phyloP scores from a whole-genome alignment of 2,888 invertebrate genomes.

The Sylvicola cinctus region DNA sequence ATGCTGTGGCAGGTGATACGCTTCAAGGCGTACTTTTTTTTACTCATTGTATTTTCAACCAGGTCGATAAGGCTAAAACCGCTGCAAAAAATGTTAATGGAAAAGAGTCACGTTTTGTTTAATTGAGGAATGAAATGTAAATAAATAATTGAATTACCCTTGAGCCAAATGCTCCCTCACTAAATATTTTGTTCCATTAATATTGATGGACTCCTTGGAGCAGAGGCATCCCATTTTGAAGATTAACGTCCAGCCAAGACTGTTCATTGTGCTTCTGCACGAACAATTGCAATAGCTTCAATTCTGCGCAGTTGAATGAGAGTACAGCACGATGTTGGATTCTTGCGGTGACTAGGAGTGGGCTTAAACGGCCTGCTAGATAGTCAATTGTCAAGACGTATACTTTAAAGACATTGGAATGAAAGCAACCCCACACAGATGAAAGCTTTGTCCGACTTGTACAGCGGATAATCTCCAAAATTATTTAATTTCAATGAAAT shows the following conservation, averaged over 20 bases:
- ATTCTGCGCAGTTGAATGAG: too few relatives aligned
- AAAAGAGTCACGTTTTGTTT: constrained; percentile 2
- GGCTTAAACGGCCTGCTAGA: too few relatives aligned
- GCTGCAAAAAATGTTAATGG: constrained; percentile 26
- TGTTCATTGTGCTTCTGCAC: constrained; percentile 36
- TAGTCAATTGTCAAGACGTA: too few relatives aligned
- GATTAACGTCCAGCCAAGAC: constrained; percentile 44
- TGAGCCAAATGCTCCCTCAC: constrained; percentile 51
- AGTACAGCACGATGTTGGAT: too few relatives aligned
- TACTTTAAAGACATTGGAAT: too few relatives aligned
- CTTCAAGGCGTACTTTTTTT: constrained; percentile 53
- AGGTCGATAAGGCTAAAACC: constrained; percentile 66
- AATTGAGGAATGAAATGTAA: constrained; percentile 9
- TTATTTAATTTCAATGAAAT: too few relatives aligned
- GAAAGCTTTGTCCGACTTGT: too few relatives aligned
- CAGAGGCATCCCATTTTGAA: constrained; percentile 59
- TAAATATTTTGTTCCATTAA: constrained; percentile 48
- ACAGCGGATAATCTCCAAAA: too few relatives aligned
- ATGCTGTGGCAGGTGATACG: constrained; percentile 59
- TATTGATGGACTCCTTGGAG: constrained; percentile 43
- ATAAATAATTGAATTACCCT: constrained; percentile 32
- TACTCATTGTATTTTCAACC: constrained; percentile 43
- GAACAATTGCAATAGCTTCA: too few relatives aligned
- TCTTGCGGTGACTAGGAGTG: too few relatives aligned
- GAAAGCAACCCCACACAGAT: too few relatives aligned